Evolutionary conservation across 1,140 invertebrate species (phyloP).

Genomic region (Piezodorus guildinii): DNA sequence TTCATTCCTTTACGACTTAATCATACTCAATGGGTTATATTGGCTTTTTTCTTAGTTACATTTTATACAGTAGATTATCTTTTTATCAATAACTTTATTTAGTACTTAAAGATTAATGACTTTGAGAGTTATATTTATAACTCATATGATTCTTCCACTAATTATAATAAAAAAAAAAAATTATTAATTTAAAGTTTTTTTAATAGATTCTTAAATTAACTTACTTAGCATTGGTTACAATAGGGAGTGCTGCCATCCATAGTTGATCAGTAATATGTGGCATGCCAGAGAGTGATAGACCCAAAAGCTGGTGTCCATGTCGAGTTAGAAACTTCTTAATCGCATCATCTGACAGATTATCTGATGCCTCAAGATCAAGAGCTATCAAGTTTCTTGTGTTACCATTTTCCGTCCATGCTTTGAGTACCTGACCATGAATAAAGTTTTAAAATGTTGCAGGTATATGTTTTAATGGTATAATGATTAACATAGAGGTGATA

Average conservation of each 20-base stretch:
- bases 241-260: slow-evolving; percentile 83
- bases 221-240: slow-evolving; percentile 81
- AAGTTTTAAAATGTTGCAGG: background rate
- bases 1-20: too few species aligned
- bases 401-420: slow-evolving; percentile 78
- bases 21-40: too few species aligned
- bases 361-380: slow-evolving; percentile 86
- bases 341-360: slow-evolving; percentile 87
- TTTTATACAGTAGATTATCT: too few species aligned
- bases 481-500: too few species aligned
- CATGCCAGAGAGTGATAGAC: slow-evolving; percentile 85
- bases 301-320: slow-evolving; percentile 77
- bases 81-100: too few species aligned
- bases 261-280: slow-evolving; percentile 95
- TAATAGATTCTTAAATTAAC: background rate
- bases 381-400: slow-evolving; percentile 76
- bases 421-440: slow-evolving; percentile 49
- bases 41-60: too few species aligned
- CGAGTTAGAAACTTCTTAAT: slow-evolving; percentile 82
- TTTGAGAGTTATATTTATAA: too few species aligned
- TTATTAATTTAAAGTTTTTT: too few species aligned
- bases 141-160: too few species aligned
- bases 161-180: too few species aligned
- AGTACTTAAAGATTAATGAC: too few species aligned
- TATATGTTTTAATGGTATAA: too few species aligned